Conservation (phyloP, 2,113 vertebrate species). For the Seriola aureovittata region DNA sequence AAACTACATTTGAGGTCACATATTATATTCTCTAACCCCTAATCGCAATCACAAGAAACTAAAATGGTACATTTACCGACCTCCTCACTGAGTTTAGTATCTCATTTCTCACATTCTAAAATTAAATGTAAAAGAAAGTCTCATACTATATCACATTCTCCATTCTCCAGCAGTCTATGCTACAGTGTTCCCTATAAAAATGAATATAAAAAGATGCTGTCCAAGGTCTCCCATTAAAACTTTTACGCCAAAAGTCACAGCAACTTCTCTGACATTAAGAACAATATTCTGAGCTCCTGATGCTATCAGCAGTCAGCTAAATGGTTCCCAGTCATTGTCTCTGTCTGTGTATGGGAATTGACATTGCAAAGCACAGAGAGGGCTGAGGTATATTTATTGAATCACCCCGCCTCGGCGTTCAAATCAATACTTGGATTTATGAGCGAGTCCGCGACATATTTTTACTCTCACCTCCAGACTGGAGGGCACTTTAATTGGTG, state of each 20-base stretch:
- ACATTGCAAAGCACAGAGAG: conserved; percentile 37
- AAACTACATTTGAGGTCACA: neutral
- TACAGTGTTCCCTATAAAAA: neutral
- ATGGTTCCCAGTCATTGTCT: conserved; percentile 51
- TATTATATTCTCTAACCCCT: neutral
- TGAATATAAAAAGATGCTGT: conserved; percentile 11
- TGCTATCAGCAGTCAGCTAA: conserved; percentile 29
- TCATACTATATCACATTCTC: neutral
- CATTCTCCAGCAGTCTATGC: neutral
- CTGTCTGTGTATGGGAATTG: conserved; percentile 31
- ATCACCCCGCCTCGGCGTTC: conserved; percentile 54
- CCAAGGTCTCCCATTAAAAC: conserved; percentile 38
- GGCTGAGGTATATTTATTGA: conserved; percentile 61
- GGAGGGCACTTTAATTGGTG: conserved; percentile 78
- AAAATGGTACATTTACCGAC: neutral
- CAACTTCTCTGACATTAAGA: neutral
- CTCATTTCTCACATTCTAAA: neutral
- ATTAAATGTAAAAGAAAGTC: neutral
- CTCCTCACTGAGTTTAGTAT: neutral
- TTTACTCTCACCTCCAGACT: conserved; percentile 66
- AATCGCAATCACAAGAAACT: neutral
- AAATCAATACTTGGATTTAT: conserved; percentile 81
- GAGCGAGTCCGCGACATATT: conserved; percentile 67
- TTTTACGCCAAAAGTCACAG: neutral
- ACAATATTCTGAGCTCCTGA: conserved; percentile 18